Evolutionary conservation across 2,797 vertebrate species (phyloP).

Genomic region (Hippopotamyrus pictus): DNA sequence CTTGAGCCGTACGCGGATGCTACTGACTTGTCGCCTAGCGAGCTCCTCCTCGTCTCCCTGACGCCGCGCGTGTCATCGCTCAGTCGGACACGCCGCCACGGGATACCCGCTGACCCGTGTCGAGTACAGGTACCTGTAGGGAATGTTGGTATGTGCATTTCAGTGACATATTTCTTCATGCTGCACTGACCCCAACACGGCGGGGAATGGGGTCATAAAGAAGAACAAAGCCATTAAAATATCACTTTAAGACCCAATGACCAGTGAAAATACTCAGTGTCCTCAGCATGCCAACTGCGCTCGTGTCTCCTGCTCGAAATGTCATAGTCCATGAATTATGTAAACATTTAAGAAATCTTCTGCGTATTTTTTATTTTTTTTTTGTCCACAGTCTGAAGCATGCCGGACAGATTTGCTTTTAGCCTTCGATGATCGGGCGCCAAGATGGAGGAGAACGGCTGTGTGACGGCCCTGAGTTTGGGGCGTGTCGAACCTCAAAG

Average conservation of each 20-base stretch:
- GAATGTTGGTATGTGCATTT: neutral
- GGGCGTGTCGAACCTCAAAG: neutral
- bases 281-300: neutral
- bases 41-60: neutral
- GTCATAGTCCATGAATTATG: neutral
- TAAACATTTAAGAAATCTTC: constrained; percentile 4
- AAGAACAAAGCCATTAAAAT: constrained; percentile 23
- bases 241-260: constrained; percentile 8
- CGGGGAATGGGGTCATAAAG: constrained; percentile 15
- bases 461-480: too few species aligned
- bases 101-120: constrained; percentile 11
- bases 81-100: neutral
- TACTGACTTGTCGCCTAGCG: neutral
- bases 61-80: constrained; percentile 1
- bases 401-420: neutral
- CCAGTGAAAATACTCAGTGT: neutral
- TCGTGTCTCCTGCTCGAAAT: neutral
- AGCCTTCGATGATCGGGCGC: neutral
- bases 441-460: neutral
- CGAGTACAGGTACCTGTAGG: neutral
- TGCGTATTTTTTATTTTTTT: neutral
- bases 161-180: constrained; percentile 13
- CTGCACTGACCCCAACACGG: neutral
- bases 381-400: neutral
- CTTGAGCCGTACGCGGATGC: neutral